Percentiles rank a stretch among this genome's conserved stretches.
These are phyloP conservation scores for Apoda limacodes DNA, from an alignment of 2,888 invertebrate species.

Conservation along the genomic window DNA sequence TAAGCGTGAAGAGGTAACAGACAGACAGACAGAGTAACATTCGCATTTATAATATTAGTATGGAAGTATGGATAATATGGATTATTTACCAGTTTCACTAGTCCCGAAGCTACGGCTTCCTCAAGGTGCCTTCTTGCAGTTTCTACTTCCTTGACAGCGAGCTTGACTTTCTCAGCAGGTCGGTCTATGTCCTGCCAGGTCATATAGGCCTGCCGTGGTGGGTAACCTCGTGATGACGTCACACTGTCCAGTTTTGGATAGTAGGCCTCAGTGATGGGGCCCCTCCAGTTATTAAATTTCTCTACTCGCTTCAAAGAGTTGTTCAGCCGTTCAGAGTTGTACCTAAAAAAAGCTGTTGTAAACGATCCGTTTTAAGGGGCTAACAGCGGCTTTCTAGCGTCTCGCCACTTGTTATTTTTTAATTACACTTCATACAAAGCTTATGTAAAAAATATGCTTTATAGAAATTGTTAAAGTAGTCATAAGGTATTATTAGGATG, in stretches of 20 bases:
- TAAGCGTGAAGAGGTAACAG: too few relatives aligned
- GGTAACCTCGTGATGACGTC: constrained; percentile 76
- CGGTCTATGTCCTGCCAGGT: constrained; percentile 70
- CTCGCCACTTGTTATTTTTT: too few relatives aligned
- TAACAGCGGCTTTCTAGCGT: too few relatives aligned
- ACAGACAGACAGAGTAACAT: too few relatives aligned
- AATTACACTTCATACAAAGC: too few relatives aligned
- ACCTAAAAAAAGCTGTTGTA: constrained; percentile 51
- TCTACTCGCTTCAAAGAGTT: constrained; percentile 72
- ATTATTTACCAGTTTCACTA: too few relatives aligned
- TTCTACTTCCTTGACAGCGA: constrained; percentile 78
- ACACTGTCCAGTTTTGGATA: constrained; percentile 80
- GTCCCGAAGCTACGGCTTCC: too few relatives aligned
- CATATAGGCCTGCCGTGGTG: constrained; percentile 52
- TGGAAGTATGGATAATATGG: too few relatives aligned
- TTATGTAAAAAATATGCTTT: background rate
- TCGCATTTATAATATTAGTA: too few relatives aligned
- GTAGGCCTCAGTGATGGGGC: constrained; percentile 76
- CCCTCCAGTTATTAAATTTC: constrained; percentile 68
- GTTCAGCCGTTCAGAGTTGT: constrained; percentile 76
- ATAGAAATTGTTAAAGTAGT: background rate
- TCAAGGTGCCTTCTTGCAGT: constrained; percentile 81
- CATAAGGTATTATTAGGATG: too few relatives aligned
- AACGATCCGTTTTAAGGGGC: too few relatives aligned
- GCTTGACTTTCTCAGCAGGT: constrained; percentile 73